A percentile compares a stretch with the other conserved stretches of the same genome.
Evolutionary conservation across 2,797 vertebrate genomes (phyloP).

Genomic region (Cirrhinus mrigala): DNA sequence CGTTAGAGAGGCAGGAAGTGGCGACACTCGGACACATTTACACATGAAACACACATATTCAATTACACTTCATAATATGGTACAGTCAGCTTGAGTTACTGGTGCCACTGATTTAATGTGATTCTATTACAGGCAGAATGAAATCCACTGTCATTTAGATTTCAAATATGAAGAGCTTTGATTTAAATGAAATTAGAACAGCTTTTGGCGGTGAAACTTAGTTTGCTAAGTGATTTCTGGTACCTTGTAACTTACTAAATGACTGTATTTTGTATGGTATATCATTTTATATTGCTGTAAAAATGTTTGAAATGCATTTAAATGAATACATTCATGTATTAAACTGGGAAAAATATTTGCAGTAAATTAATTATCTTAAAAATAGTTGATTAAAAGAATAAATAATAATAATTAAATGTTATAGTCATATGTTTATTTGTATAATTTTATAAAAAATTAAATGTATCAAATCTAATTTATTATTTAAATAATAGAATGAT

Average conservation of each 20-base stretch:
- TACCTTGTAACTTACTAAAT: not conserved
- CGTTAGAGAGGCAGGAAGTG: constrained; percentile 68
- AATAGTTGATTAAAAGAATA: not conserved
- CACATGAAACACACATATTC: not conserved
- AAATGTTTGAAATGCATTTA: too few relatives aligned
- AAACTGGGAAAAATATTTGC: not conserved
- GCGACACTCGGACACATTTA: not conserved
- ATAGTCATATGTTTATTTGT: too few relatives aligned
- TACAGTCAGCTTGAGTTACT: not conserved
- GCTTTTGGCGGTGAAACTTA: not conserved
- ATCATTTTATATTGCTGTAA: not conserved
- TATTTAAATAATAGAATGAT: too few relatives aligned
- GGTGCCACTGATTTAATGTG: not conserved
- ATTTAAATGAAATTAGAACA: not conserved
- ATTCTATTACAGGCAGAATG: not conserved
- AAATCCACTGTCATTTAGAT: not conserved
- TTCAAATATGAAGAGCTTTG: not conserved
- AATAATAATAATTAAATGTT: not conserved
- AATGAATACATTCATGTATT: not conserved
- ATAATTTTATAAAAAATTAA: too few relatives aligned
- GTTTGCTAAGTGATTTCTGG: not conserved
- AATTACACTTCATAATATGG: not conserved
- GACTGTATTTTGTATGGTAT: not conserved
- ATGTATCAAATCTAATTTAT: too few relatives aligned
- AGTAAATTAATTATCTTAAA: not conserved